phyloP scores from a whole-genome alignment of 2,797 vertebrate species.

The Eurystomus glaucurus region DNA sequence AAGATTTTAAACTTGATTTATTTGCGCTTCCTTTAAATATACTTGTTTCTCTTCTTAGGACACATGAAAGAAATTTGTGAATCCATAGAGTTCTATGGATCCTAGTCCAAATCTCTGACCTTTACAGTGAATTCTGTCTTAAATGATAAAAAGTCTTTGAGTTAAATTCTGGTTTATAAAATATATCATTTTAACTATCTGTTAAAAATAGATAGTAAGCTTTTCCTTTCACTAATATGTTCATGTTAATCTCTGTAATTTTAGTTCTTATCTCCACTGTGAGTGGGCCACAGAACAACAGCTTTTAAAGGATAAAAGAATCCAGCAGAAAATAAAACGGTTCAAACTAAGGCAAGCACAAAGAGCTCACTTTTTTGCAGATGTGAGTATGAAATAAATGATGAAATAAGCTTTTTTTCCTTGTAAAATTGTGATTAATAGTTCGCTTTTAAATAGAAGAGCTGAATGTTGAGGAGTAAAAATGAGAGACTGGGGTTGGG shows the following conservation, averaged over 20 bases:
- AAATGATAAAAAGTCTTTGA: background rate
- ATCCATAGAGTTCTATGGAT: background rate
- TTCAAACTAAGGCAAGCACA: slow-evolving; percentile 99
- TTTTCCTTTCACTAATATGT: slow-evolving; percentile 40
- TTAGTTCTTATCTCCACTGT: slow-evolving; percentile 98
- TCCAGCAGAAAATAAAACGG: slow-evolving; percentile 99
- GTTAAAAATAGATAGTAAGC: slow-evolving; percentile 18
- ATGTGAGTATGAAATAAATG: slow-evolving; percentile 87
- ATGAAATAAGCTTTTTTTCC: background rate
- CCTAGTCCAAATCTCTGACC: background rate
- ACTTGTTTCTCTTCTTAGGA: background rate
- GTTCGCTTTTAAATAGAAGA: background rate
- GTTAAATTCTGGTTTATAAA: background rate
- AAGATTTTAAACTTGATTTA: background rate
- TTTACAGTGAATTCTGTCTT: background rate
- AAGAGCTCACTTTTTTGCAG: slow-evolving; percentile 98
- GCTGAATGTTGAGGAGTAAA: background rate
- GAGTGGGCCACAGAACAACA: slow-evolving; percentile 99
- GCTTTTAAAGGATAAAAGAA: slow-evolving; percentile 98
- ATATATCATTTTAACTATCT: background rate
- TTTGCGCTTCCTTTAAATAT: background rate
- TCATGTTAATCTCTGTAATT: slow-evolving; percentile 59
- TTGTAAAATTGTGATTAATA: background rate
- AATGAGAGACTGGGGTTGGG: background rate
- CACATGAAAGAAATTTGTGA: background rate